Base-by-base conservation (phyloP, 2,797 vertebrate genomes). In the Urophycis tenuis region DNA sequence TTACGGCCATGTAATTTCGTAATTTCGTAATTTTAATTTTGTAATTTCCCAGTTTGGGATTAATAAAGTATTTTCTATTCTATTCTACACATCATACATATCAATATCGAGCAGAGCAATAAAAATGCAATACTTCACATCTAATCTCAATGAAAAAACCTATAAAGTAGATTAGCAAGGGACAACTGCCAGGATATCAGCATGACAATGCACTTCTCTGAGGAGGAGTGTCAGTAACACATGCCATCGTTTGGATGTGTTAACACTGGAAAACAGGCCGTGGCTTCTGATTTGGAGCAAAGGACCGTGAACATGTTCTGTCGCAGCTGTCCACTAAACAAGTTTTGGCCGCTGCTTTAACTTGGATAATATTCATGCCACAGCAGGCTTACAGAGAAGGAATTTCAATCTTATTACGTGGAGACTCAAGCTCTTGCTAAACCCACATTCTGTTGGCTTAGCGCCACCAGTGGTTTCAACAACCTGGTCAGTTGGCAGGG, bases 341-440 rank as follows among this genome's bases (percentile, higher is more conserved):
- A 19, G 53, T 60, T n/a, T 60, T 7, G 5, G n/a, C 6, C 22
- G 22, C 53, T 60, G 22, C 60, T 12, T 12, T 25, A 67, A 67
- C 60, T 29, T 67, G 60, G 60, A n/a, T 29, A 79, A 81, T 82
- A 79, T 81, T 73, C 36, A 81, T 80, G 82, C 81, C 83, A 76
- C 87, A 88, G 87, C 77, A 75, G 90, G 92, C 92, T 93, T 92
- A 91, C 29, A 22, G 81, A n/a, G 29, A 60, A 89, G 85, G 90
- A 89, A 89, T 92, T 90, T 91, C 82, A 81, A 86, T 89, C 80
- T 86, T 85, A 91, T 91, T 91, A 89, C 75, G 80, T 78, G 84
- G 77, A 84, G 89, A 92, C 91, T 92, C 82, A 79, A 79, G 82
- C 78, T 83, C 35, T 86, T 74, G 81, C 87, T 86, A 89, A 92